Evolutionary conservation across 2,113 vertebrate genomes (phyloP), one percentile per base, ranked within the genome.

Genomic region (Probosciger aterrimus): DNA sequence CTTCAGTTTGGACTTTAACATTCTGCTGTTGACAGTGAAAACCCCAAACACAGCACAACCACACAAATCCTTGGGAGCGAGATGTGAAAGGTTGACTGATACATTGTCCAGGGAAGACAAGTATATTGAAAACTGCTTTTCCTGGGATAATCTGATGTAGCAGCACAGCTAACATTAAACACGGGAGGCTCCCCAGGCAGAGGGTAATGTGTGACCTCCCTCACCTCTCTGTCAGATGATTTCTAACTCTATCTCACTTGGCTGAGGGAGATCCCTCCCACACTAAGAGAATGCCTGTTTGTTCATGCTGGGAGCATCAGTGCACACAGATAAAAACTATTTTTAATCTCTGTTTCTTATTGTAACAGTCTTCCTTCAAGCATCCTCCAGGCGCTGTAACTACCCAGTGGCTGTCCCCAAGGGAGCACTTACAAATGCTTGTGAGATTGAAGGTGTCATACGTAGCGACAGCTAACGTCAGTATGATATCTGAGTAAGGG

Each of bases 251-350:
- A 18, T 67, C 80, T 90, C 92, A 7, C 71, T 92, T 90, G 91
- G 79, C 91, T 49, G 71, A 49, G 49, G 85, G 91, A 94, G 59
- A 78, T 83, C 76, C 80, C 96, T 93, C 96, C 96, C 94, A 92
- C 68, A 0, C 82, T 47, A 35, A 62, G 67, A 2, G 0, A 82
- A 50, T 28, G 30, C 80, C 86, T 71, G 57, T 20, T 62, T 80
- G 79, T 77, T 86, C n/a, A 2, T 10, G 12, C 52, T 31, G 18
- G 73, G 74, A 35, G 75, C 52, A 69, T 84, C 77, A 65, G 49
- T 6, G 35, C 91, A 59, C 13, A 4, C 1, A 23, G 50, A 71
- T 41, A n/a, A 82, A 74, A 78, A 47, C 63, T 4, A 18, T 30
- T 92, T 88, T 92, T 80, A 82, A 91, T 91, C 82, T 64, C 78